These are phyloP conservation scores for Anarsia innoxiella DNA, from an alignment of 2,888 invertebrate species.

Conservation along the genomic window DNA sequence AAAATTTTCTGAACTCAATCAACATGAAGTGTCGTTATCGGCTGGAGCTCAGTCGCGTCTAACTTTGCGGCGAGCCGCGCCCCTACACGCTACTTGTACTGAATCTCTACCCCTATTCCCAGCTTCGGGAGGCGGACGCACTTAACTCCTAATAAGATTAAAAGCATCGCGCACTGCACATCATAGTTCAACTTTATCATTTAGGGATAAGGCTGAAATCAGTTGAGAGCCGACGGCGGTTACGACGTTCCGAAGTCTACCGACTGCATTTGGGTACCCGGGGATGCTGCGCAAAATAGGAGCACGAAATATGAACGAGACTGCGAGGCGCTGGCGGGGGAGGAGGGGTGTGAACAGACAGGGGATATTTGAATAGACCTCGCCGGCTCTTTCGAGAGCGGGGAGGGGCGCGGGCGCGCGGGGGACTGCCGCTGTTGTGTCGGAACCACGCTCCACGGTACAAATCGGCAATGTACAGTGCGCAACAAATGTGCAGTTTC, in stretches of 20 bases:
- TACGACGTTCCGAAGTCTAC: constrained; percentile 63
- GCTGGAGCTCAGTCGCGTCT: constrained; percentile 70
- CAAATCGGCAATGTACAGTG: constrained; percentile 64
- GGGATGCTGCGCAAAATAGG: constrained; percentile 77
- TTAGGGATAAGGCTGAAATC: constrained; percentile 26
- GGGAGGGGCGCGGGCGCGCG: constrained; percentile 28
- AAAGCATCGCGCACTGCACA: constrained; percentile 19
- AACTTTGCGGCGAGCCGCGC: constrained; percentile 75
- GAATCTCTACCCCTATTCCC: constrained; percentile 75
- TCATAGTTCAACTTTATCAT: constrained; percentile 19
- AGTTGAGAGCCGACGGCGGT: constrained; percentile 16
- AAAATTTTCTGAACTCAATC: constrained; percentile 36
- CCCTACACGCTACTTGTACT: constrained; percentile 74
- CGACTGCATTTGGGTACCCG: constrained; percentile 67
- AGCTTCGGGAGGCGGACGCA: constrained; percentile 57
- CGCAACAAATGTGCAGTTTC: constrained; percentile 64
- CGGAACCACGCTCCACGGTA: constrained; percentile 57
- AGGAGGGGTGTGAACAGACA: constrained; percentile 68
- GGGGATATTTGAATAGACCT: constrained; percentile 71
- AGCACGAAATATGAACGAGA: constrained; percentile 76
- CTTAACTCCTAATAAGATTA: constrained; percentile 32
- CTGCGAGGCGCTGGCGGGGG: constrained; percentile 72
- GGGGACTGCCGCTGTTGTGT: constrained; percentile 62
- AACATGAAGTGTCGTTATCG: constrained; percentile 58
- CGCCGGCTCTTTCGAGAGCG: constrained; percentile 56